Evolutionary conservation across 2,113 vertebrate species (phyloP).

Genomic region (Erythrolamprus reginae): DNA sequence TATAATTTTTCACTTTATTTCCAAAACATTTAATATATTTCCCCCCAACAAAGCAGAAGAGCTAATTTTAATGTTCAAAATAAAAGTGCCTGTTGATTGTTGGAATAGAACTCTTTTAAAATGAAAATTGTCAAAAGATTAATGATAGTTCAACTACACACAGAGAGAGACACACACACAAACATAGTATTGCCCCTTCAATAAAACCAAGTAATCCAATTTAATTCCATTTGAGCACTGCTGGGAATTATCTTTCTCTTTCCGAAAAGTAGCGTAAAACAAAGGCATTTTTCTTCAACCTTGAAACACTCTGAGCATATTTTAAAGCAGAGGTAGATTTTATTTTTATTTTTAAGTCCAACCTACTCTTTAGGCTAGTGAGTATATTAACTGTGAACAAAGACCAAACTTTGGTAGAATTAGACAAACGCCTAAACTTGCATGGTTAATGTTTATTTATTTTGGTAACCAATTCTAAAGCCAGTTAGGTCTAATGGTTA

Average conservation of each 20-base stretch:
- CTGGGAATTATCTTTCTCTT: background rate
- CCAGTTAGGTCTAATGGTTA: background rate
- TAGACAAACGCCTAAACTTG: background rate
- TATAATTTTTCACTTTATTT: conserved; percentile 7
- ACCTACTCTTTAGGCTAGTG: background rate
- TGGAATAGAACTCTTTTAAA: background rate
- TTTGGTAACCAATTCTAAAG: background rate
- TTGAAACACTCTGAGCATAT: background rate
- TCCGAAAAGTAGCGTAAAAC: background rate
- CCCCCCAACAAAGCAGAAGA: background rate
- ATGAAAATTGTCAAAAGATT: background rate
- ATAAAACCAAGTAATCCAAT: background rate
- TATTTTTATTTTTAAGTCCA: background rate
- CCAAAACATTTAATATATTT: background rate
- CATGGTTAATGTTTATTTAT: background rate
- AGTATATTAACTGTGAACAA: background rate
- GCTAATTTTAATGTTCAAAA: background rate
- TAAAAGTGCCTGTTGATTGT: background rate
- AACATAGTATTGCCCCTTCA: background rate
- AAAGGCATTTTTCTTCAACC: background rate
- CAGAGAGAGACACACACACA: too few species aligned
- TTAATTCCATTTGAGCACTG: background rate
- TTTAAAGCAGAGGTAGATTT: background rate
- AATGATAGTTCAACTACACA: background rate
- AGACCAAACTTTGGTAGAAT: background rate